Evolutionary conservation across 2,113 vertebrate species (phyloP), one percentile per base, ranked within the genome.

Genomic region (Proteles cristata): DNA sequence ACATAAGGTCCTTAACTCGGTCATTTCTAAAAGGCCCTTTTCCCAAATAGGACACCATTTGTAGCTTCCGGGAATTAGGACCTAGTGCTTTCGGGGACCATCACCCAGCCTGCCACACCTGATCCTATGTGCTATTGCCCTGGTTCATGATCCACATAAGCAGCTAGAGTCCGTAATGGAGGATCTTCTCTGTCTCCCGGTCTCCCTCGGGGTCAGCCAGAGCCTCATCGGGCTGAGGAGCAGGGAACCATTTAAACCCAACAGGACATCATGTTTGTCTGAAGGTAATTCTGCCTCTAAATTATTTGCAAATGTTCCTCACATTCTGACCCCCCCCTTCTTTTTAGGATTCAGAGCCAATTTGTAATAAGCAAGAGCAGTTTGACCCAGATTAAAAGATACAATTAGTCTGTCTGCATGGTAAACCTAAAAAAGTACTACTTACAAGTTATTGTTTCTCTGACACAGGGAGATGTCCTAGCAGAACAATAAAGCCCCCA

Each of bases 371-470:
- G 98, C 96, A 98, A 98, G 99, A 99, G 97, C 98, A 99, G 98
- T 98, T 98, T 99, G 99, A 99, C 98, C 99, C 98, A 99, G 99
- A 99, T 99, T 99, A 99, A 99, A 99, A 99, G 99, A 98, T 99
- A 99, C 98, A 99, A 99, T 99, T 99, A 99, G 96, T 98, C 98
- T 99, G 99, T 99, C 99, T 99, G 98, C 98, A 98, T 95, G 98
- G 98, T 98, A 99, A 99, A 99, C 98, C 98, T 98, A 97, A 98
- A 98, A 98, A 99, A 98, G 98, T 98, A 99, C 99, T 98, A 98
- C 98, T 99, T 99, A 99, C 93, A 98, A 99, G 98, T 99, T 98
- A 99, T 98, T 99, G 98, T 99, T 98, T 98, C 90, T 98, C 98
- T 98, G 98, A 99, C 99, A 99, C 99, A 99, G 97, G 98, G 95